Conservation (phyloP, 1,140 invertebrate species). For the Tachypleus tridentatus region DNA sequence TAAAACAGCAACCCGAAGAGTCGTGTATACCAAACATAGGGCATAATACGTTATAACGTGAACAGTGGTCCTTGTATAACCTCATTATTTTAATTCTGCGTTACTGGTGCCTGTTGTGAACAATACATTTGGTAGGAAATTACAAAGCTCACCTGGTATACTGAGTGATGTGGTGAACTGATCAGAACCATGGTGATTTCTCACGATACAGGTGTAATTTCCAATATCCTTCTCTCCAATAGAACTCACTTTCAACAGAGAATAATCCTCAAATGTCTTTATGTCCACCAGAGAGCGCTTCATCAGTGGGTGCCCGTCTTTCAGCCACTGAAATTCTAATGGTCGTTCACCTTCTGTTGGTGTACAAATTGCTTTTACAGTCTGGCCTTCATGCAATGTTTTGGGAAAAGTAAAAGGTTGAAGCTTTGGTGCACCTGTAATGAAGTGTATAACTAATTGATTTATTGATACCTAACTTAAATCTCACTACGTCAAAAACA, state of each 20-base stretch:
- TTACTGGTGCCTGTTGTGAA: too few species aligned
- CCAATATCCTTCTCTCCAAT: too few species aligned
- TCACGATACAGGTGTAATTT: conserved; percentile 1
- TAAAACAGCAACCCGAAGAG: too few species aligned
- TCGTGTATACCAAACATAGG: too few species aligned
- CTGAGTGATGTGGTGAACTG: conserved; percentile 8
- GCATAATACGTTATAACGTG: too few species aligned
- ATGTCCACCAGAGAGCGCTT: not conserved
- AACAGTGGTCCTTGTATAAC: too few species aligned
- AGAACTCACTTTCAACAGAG: not conserved
- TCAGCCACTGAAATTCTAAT: conserved; percentile 18
- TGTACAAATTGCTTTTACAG: conserved; percentile 14
- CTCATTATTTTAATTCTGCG: too few species aligned
- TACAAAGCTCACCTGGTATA: conserved; percentile 11
- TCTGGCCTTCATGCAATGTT: conserved; percentile 14
- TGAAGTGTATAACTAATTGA: too few species aligned
- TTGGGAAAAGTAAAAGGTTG: conserved; percentile 15
- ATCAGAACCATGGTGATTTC: conserved; percentile 7
- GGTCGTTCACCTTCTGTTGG: conserved; percentile 15
- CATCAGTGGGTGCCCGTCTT: conserved; percentile 8
- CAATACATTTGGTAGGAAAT: too few species aligned
- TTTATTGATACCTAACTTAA: too few species aligned
- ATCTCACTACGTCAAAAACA: too few species aligned
- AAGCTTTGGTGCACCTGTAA: conserved; percentile 14
- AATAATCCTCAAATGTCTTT: not conserved